These are phyloP conservation scores for Bilobella aurantiaca DNA, from an alignment of 1,140 invertebrate species.

Conservation along the genomic window DNA sequence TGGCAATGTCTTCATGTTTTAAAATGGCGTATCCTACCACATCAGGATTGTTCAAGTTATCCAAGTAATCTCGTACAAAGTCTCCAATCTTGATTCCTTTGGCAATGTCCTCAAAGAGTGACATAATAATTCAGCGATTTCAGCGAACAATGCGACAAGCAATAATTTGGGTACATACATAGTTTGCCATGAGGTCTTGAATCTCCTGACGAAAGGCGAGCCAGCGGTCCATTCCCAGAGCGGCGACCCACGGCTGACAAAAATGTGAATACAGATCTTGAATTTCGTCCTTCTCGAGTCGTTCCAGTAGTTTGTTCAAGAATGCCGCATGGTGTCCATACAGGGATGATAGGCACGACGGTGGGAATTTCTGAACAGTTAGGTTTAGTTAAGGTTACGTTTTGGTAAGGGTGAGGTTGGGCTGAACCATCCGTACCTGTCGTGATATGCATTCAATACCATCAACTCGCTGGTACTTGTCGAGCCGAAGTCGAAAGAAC, in stretches of 20 bases:
- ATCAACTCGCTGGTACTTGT: constrained; percentile 45
- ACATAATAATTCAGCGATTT: too few relatives aligned
- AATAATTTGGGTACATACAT: constrained; percentile 12
- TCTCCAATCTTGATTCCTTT: constrained; percentile 13
- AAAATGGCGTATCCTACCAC: constrained; percentile 15
- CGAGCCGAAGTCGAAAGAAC: constrained; percentile 51
- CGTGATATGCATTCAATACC: constrained; percentile 49
- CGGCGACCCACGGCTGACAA: constrained; percentile 49
- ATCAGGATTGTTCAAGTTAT: constrained; percentile 16
- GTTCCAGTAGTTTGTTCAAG: constrained; percentile 48
- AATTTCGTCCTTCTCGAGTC: constrained; percentile 46
- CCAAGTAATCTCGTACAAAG: constrained; percentile 25
- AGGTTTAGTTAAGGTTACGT: neutral
- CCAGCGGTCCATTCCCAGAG: constrained; percentile 51
- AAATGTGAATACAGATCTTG: constrained; percentile 52
- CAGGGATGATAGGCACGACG: constrained; percentile 44
- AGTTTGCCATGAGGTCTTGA: constrained; percentile 16
- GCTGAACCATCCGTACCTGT: constrained; percentile 40
- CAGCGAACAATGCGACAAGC: too few relatives aligned
- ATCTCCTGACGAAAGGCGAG: constrained; percentile 40
- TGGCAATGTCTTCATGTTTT: neutral
- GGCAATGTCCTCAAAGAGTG: constrained; percentile 15
- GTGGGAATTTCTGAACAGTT: constrained; percentile 41
- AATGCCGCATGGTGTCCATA: constrained; percentile 54
- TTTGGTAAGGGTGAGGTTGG: neutral